Percentiles rank a stretch among this genome's conserved stretches.
These are phyloP conservation scores for Tuta absoluta DNA, from an alignment of 2,888 invertebrate genomes.

Conservation along the genomic window DNA sequence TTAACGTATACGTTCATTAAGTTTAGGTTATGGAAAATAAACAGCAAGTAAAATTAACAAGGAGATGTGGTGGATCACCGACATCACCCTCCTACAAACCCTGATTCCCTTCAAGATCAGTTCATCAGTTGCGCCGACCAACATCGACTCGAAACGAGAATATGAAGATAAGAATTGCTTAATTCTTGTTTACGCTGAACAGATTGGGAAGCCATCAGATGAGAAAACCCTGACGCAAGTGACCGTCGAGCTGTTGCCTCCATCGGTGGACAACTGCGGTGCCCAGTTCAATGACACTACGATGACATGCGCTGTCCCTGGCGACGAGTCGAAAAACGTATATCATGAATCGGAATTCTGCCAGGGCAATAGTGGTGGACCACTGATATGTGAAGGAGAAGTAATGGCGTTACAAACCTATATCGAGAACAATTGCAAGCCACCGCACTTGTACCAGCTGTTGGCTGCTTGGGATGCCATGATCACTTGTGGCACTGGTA, in stretches of 20 bases:
- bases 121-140: slow-evolving; percentile 46
- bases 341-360: slow-evolving; percentile 53
- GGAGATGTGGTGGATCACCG: slow-evolving; percentile 63
- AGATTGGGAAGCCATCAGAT: slow-evolving; percentile 45
- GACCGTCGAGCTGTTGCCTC: slow-evolving; percentile 52
- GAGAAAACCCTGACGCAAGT: slow-evolving; percentile 54
- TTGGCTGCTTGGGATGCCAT: slow-evolving; percentile 61
- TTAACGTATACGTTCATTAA: no score
- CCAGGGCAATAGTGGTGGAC: slow-evolving; percentile 70
- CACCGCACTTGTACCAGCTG: slow-evolving; percentile 65
- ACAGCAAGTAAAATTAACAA: slow-evolving; percentile 59
- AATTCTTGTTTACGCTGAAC: slow-evolving; percentile 59
- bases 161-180: slow-evolving; percentile 51
- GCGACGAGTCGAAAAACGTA: slow-evolving; percentile 47
- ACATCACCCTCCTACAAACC: slow-evolving; percentile 65
- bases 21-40: no score
- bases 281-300: slow-evolving; percentile 48
- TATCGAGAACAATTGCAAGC: slow-evolving; percentile 59
- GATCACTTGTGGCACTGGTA: slow-evolving; percentile 58
- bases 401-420: slow-evolving; percentile 68
- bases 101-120: slow-evolving; percentile 61
- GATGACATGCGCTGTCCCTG: slow-evolving; percentile 60
- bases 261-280: slow-evolving; percentile 54
- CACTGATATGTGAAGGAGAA: slow-evolving; percentile 62
- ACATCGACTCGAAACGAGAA: slow-evolving; percentile 40